Base-by-base conservation (phyloP, 2,888 invertebrate species). In the Ochropleura plecta region DNA sequence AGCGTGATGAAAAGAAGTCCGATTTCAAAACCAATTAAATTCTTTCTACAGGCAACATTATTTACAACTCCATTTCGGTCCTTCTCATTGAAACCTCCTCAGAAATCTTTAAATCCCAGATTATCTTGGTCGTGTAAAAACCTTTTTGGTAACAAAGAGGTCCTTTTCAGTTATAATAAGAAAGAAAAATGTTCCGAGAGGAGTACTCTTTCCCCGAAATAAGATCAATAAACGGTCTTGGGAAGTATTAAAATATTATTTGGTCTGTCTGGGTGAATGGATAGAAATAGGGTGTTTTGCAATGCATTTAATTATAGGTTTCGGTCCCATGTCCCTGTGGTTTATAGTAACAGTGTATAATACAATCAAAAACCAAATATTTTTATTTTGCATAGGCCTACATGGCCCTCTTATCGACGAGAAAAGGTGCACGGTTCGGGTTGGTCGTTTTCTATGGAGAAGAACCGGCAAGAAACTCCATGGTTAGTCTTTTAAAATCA, bases 231-330 rank as follows among this genome's bases (percentile, higher is more conserved):
- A 76, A 79, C 59, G 63, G 40, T 65, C 48, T 40, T 55, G 40
- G 44, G 49, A 30, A 60, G 55, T 76, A 75, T 85, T 81, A 60
- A 76, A 86, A 81, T 83, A 76, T 81, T 73, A 78, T 85, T 84
- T 53, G 64, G 12, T 12, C 30, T 70, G 60, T 72, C 57, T 71
- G 30, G 48, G 53, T 51, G 59, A 6, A 42, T 70, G 53, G 48
- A 20, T 60, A 55, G 46, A 60, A 68, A 66, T 62, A n/a, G 14
- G 60, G n/a, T 10, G 49, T 59, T 59, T 69, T 53, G 46, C 0
- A 53, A 55, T 74, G 75, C 64, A n/a, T n/a, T n/a, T n/a, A n/a
- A 83, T 83, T 81, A 70, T 74, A 46, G 55, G 53, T n/a, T 66
- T 44, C 44, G 55, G 42, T 69, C 65, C 67, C 73, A 53, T 53